Conservation (phyloP, 2,113 vertebrate genomes). For the Stictonetta naevosa region DNA sequence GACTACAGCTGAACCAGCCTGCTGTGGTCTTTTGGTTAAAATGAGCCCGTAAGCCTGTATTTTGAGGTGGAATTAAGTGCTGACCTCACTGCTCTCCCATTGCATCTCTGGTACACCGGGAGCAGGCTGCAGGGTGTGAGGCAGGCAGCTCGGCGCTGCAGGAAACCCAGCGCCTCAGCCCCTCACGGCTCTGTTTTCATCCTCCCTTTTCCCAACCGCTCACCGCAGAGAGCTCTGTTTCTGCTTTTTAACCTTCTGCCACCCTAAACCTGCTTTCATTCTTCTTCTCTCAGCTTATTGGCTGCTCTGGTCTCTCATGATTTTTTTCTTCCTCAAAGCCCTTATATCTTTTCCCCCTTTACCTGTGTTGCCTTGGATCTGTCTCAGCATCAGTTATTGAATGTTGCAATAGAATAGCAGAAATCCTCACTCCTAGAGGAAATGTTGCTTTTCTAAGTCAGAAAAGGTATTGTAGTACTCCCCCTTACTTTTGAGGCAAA, state of each 20-base stretch:
- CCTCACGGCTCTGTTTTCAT: background rate
- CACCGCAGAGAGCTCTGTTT: background rate
- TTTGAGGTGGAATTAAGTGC: accelerated
- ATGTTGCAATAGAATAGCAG: background rate
- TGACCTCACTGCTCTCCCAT: accelerated
- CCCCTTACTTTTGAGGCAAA: background rate
- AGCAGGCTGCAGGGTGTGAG: accelerated
- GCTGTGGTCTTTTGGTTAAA: background rate
- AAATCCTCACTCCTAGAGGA: background rate
- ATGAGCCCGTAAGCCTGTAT: accelerated
- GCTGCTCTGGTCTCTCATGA: background rate
- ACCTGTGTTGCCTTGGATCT: background rate
- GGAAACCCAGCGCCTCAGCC: background rate
- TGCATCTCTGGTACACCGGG: accelerated
- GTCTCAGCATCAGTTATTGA: background rate
- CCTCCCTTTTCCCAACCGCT: background rate
- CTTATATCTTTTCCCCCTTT: background rate
- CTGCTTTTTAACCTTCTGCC: background rate
- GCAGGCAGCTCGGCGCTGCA: accelerated
- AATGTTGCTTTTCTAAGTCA: background rate
- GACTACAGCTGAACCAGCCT: background rate
- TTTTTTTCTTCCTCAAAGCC: background rate
- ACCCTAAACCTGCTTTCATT: background rate
- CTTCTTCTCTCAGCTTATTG: background rate
- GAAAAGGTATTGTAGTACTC: background rate